A percentile compares a stretch with the other conserved stretches of the same genome.
phyloP scores from a whole-genome alignment of 2,888 invertebrate genomes.

The Ophion ellenae region DNA sequence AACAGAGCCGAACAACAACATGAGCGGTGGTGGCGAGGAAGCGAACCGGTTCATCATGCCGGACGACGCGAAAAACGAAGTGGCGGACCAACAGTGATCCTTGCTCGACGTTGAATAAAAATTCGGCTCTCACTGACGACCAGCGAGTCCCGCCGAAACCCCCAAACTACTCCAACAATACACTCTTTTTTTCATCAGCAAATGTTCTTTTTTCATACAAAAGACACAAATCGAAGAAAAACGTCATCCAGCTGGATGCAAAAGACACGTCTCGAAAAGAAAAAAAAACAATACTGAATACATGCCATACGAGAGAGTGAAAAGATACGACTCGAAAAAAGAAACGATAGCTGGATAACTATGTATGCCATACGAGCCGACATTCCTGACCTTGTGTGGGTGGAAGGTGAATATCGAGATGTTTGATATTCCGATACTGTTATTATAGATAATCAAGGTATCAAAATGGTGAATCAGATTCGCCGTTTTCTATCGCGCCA shows the following conservation, averaged over 20 bases:
- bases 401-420: background rate
- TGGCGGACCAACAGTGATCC: conserved; percentile 8
- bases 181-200: background rate
- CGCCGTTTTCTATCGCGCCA: conserved; percentile 49
- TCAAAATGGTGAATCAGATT: conserved; percentile 50
- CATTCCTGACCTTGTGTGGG: background rate
- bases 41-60: conserved; percentile 34
- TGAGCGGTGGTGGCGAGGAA: conserved; percentile 35
- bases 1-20: conserved; percentile 18
- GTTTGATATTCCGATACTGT: conserved; percentile 4
- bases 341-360: background rate
- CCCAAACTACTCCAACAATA: background rate
- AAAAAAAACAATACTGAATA: background rate
- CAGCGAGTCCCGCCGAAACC: background rate
- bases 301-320: background rate
- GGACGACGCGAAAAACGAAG: conserved; percentile 24
- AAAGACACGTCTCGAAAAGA: background rate
- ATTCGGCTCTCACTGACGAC: background rate
- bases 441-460: conserved; percentile 32
- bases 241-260: background rate
- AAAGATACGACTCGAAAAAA: background rate
- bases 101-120: background rate
- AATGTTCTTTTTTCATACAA: no score
- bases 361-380: background rate
- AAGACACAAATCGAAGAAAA: background rate